Base-by-base conservation (phyloP, 2,113 vertebrate genomes). In the Elephas maximus region DNA sequence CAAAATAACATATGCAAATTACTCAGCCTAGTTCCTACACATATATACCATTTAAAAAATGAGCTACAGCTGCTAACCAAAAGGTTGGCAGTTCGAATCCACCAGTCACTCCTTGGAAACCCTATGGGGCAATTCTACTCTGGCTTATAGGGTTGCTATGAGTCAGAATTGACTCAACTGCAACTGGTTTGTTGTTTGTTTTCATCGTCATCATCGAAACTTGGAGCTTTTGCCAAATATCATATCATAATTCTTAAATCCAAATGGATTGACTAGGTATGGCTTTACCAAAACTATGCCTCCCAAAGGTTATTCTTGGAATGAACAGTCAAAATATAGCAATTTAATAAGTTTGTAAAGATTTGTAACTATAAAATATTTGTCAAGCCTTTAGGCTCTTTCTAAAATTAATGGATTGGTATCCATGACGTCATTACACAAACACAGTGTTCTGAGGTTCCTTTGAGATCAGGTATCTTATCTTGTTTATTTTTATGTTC, bases 11-110 rank as follows among this genome's bases (percentile, higher is more conserved):
- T 62, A n/a, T 74, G 3, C 41, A 78, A 26, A 93, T 65, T 65
- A 65, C 10, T n/a, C 88, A 79, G 15, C 15, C 11, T 81, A 20
- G n/a, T 15, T 84, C 9, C 41, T 93, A 4, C 33, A 71, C 20
- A 80, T 15, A 44, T 10, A 67, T 81, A 91, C 17, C 62, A 91
- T 87, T 91, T 91, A 62, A 85, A 78, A 84, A 83, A 83, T 37
- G 62, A 57, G 53, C 53, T 57, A 14, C 14, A 11, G 53, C 53
- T 57, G 53, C 53, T 57, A 57, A 14, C 15, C 53, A 57, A 57
- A 57, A 14, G 53, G 53, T 57, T 2, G 11, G 10, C 53, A 57
- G 53, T 57, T 57, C 11, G 15, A 57, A 57, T 57, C 53, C 15
- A 57, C 53, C 11, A 57, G 53, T 11, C 53, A 57, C 53, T 57